Evolutionary conservation across 2,113 vertebrate genomes (phyloP).

Genomic region (Setophaga coronata): DNA sequence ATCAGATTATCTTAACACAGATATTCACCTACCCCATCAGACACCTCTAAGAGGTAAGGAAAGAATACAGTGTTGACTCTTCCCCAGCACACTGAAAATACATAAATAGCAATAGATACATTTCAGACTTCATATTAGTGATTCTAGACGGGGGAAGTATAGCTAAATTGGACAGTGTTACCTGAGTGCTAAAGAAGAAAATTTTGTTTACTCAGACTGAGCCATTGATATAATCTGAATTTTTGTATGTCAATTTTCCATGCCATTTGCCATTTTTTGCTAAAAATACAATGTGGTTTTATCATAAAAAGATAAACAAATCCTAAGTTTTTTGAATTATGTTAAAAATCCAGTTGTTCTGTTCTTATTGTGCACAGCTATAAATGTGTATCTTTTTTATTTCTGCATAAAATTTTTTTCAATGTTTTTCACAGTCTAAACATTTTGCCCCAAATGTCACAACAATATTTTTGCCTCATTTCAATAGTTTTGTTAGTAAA

Average conservation of each 20-base stretch:
- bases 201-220: background rate
- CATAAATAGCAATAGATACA: background rate
- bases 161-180: background rate
- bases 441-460: background rate
- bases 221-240: background rate
- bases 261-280: background rate
- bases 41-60: background rate
- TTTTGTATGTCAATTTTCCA: background rate
- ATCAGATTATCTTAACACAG: background rate
- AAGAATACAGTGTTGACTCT: background rate
- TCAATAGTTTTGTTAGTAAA: background rate
- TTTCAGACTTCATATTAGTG: background rate
- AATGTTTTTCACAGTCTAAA: background rate
- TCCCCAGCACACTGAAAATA: background rate
- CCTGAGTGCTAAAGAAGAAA: background rate
- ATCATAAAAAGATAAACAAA: background rate
- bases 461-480: background rate
- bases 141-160: background rate
- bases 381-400: background rate
- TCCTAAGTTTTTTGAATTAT: background rate
- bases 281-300: background rate
- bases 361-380: background rate
- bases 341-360: background rate
- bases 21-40: background rate
- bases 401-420: background rate